Evolutionary conservation across 2,888 invertebrate species (phyloP).

Genomic region (Drosophila mettleri): DNA sequence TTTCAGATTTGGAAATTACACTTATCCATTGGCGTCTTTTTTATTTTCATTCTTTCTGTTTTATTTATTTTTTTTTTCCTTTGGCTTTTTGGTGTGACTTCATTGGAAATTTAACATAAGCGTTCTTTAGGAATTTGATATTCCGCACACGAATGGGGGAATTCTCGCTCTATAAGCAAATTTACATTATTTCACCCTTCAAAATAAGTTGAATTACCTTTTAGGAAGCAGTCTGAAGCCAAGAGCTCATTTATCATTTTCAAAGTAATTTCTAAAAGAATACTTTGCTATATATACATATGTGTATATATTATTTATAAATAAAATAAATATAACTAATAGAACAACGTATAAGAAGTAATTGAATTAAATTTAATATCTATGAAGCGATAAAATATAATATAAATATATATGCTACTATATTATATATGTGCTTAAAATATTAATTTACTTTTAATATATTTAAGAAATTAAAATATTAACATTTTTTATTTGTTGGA

Average conservation of each 20-base stretch:
- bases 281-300: too few species aligned
- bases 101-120: conserved; percentile 41
- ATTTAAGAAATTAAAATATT: too few species aligned
- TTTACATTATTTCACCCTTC: conserved; percentile 13
- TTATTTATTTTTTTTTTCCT: too few species aligned
- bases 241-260: conserved; percentile 11
- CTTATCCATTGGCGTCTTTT: conserved; percentile 23
- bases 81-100: conserved; percentile 54
- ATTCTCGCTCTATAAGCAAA: conserved; percentile 12
- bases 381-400: too few species aligned
- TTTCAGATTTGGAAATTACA: conserved; percentile 70
- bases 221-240: not conserved
- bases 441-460: too few species aligned
- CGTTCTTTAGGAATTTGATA: conserved; percentile 50
- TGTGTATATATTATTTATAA: too few species aligned
- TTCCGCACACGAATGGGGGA: conserved; percentile 44
- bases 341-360: too few species aligned
- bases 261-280: not conserved
- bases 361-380: too few species aligned
- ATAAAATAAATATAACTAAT: too few species aligned
- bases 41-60: not conserved
- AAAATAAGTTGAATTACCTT: conserved; percentile 4
- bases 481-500: too few species aligned
- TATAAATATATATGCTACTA: too few species aligned
- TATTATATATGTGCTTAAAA: too few species aligned